Base-by-base conservation (phyloP, 2,888 invertebrate genomes). In the Adineta ricciae region DNA sequence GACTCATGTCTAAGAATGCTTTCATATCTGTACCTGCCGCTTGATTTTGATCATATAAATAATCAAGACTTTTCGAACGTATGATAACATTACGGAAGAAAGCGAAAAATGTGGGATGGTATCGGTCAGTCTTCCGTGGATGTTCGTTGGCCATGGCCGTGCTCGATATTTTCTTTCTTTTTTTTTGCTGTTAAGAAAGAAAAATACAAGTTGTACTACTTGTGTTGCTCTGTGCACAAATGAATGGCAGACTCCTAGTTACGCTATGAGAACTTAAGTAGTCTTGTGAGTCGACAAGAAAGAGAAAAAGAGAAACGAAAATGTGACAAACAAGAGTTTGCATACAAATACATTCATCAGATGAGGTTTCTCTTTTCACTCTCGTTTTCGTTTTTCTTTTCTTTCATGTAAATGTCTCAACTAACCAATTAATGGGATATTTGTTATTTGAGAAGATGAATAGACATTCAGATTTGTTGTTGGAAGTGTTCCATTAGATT, bases 351-450 rank as follows among this genome's bases (percentile, higher is more conserved):
- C 64, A 36, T 16, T 16, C 32, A 9, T 36, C 4, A 4, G 19
- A 32, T 64, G 32, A 64, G 11, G 64, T 64, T 64, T 64, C 27
- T 64, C 4, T 5, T 36, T 64, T 64, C 32, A 64, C 64, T 64
- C 19, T 64, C 64, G 32, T 64, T 19, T 32, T 36, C 14, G 2
- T 16, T 9, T 64, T 64, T 64, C 32, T 64, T 9, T 50, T 19
- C 19, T 19, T 19, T 50, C 50, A 32, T 64, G 0, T 64, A 32
- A 11, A 32, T 36, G 19, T 9, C 14, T 78, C 38, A 24, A 78
- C 78, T 78, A 38, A 78, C 78, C 78, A 41, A 78, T 78, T 78
- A 78, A 78, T n/a, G 78, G 38, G 24, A 78, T 78, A 64, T 64
- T 64, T 64, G 64, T 64, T 19, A 64, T 64, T 64, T 32, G 64